Evolutionary conservation across 2,888 invertebrate species (phyloP).

Genomic region (Troides aeacus): DNA sequence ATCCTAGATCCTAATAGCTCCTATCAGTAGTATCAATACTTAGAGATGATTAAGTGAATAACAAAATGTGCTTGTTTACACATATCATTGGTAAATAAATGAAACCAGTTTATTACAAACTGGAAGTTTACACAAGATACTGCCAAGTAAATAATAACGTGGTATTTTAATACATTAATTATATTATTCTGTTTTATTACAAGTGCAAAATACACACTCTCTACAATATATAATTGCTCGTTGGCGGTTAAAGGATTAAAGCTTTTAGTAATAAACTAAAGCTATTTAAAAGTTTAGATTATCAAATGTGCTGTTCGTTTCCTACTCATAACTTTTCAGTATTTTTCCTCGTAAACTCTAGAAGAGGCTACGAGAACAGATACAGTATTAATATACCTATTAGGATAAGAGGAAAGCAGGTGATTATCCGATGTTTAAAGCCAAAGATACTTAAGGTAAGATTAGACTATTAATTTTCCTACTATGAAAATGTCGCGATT

Average conservation of each 20-base stretch:
- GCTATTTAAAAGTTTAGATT: no score
- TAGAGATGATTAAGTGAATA: not conserved
- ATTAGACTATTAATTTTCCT: not conserved
- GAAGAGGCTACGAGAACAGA: not conserved
- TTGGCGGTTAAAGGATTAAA: no score
- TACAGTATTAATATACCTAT: not conserved
- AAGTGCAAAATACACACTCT: no score
- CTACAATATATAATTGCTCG: no score
- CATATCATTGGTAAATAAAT: no score
- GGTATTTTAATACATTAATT: no score
- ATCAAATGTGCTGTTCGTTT: not conserved
- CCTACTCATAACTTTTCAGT: not conserved
- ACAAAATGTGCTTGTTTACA: not conserved
- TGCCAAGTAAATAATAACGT: not conserved
- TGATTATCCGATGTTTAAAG: not conserved
- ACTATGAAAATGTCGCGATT: not conserved
- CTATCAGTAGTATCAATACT: not conserved
- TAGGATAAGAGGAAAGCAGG: slow-evolving; percentile 1
- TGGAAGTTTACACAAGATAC: not conserved
- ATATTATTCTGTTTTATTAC: no score
- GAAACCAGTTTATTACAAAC: not conserved
- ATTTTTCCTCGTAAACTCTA: not conserved
- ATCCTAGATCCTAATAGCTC: no score
- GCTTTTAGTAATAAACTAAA: no score
- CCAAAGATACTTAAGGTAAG: not conserved